phyloP scores from a whole-genome alignment of 2,888 invertebrate species.

The Heliconius ethilla region DNA sequence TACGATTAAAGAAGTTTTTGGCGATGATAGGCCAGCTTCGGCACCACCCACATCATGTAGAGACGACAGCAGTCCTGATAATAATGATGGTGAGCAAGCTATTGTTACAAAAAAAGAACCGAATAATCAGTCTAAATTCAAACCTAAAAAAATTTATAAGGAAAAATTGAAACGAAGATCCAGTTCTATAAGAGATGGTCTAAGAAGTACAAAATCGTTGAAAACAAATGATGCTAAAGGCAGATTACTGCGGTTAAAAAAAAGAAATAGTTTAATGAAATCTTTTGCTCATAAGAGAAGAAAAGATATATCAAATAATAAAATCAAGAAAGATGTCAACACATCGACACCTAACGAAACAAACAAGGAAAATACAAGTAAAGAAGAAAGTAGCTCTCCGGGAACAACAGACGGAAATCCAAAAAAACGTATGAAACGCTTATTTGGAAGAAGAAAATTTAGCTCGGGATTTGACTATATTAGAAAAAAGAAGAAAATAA shows the following conservation, averaged over 20 bases:
- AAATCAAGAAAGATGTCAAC: slow-evolving; percentile 65
- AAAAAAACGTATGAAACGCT: slow-evolving; percentile 83
- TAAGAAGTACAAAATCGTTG: slow-evolving; percentile 73
- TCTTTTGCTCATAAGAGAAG: slow-evolving; percentile 69
- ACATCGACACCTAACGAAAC: slow-evolving; percentile 56
- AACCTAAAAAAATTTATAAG: slow-evolving; percentile 71
- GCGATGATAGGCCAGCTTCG: slow-evolving; percentile 89
- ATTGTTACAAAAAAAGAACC: slow-evolving; percentile 65
- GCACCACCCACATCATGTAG: slow-evolving; percentile 87
- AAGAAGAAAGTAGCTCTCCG: slow-evolving; percentile 62
- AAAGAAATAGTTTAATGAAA: slow-evolving; percentile 76
- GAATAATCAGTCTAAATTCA: slow-evolving; percentile 66
- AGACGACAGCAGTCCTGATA: slow-evolving; percentile 67
- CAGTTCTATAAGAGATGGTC: slow-evolving; percentile 75
- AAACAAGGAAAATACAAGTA: slow-evolving; percentile 66
- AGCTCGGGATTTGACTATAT: slow-evolving; percentile 95
- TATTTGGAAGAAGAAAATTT: slow-evolving; percentile 87
- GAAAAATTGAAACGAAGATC: slow-evolving; percentile 69
- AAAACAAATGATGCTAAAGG: slow-evolving; percentile 77
- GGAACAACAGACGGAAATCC: slow-evolving; percentile 65
- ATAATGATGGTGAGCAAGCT: slow-evolving; percentile 58
- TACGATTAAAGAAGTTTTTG: slow-evolving; percentile 91
- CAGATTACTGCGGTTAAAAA: slow-evolving; percentile 71
- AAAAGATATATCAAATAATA: slow-evolving; percentile 65
- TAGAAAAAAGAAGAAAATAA: slow-evolving; percentile 91